Evolutionary conservation across 2,113 vertebrate species (phyloP).

Genomic region (Thunnus thynnus): DNA sequence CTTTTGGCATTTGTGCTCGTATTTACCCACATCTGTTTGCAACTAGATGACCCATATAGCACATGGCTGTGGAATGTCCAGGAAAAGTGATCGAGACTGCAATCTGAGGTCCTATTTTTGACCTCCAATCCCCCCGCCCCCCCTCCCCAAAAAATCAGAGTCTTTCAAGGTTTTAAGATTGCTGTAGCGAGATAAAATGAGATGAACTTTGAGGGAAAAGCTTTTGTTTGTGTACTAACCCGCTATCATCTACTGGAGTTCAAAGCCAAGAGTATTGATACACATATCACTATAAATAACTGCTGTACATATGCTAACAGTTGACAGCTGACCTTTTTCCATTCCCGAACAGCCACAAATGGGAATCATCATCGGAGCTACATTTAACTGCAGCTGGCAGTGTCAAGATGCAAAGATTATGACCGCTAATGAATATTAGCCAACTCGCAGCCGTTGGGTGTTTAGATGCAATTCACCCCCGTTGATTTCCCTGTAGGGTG

Average conservation of each 20-base stretch:
- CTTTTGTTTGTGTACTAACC: neutral
- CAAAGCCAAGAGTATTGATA: slow-evolving; percentile 9
- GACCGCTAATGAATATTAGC: slow-evolving; percentile 74
- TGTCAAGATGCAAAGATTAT: slow-evolving; percentile 68
- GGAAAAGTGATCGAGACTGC: slow-evolving; percentile 34
- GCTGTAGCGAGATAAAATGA: neutral
- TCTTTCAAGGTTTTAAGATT: neutral
- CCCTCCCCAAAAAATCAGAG: neutral
- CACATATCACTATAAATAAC: slow-evolving; percentile 51
- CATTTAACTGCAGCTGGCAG: slow-evolving; percentile 68
- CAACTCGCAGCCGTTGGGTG: slow-evolving; percentile 52
- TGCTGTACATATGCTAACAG: slow-evolving; percentile 22
- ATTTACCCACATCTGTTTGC: slow-evolving; percentile 79
- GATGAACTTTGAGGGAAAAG: neutral
- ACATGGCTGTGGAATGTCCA: slow-evolving; percentile 60
- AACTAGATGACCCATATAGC: slow-evolving; percentile 69
- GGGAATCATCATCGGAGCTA: slow-evolving; percentile 45
- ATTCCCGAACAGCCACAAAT: slow-evolving; percentile 40
- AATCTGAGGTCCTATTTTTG: slow-evolving; percentile 48
- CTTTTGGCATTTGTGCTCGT: slow-evolving; percentile 48
- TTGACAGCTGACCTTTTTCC: slow-evolving; percentile 65
- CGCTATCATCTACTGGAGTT: neutral
- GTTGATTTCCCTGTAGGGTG: slow-evolving; percentile 68
- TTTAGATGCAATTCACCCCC: slow-evolving; percentile 57
- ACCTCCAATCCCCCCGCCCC: neutral